Percentiles rank a stretch among this genome's conserved stretches.
Conservation (phyloP, 2,888 invertebrate species). For the Teleiodes luculella region DNA sequence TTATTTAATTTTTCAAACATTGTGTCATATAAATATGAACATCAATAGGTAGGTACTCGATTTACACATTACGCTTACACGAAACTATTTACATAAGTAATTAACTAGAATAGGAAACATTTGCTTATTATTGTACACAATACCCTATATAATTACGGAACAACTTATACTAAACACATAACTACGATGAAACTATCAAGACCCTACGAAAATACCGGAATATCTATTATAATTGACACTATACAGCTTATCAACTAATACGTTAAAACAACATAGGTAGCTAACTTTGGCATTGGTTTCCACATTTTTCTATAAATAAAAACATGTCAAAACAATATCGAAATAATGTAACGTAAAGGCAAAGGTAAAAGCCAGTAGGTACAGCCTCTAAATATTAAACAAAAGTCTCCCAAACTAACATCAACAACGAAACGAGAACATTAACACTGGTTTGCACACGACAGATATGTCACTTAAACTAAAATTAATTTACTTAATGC, state of each 20-base stretch:
- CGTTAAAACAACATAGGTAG: conserved; percentile 75
- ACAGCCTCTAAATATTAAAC: conserved; percentile 55
- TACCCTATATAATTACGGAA: conserved; percentile 67
- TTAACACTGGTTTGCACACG: conserved; percentile 55
- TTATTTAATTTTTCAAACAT: conserved; percentile 43
- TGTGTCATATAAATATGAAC: conserved; percentile 66
- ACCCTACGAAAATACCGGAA: conserved; percentile 73
- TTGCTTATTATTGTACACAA: conserved; percentile 69
- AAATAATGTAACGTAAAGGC: conserved; percentile 60
- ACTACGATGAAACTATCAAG: conserved; percentile 66
- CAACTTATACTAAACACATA: conserved; percentile 63
- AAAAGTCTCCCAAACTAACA: conserved; percentile 54
- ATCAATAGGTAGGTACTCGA: conserved; percentile 73
- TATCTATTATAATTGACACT: conserved; percentile 74
- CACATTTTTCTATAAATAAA: conserved; percentile 67
- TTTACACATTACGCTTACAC: conserved; percentile 66
- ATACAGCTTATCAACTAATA: conserved; percentile 74
- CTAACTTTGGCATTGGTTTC: conserved; percentile 79
- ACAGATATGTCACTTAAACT: conserved; percentile 67
- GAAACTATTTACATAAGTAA: conserved; percentile 64
- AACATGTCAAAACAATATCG: conserved; percentile 71
- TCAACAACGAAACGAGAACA: conserved; percentile 64
- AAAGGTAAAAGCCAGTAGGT: conserved; percentile 34
- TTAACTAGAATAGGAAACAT: conserved; percentile 77
- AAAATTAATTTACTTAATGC: conserved; percentile 61